phyloP scores from a whole-genome alignment of 2,797 vertebrate genomes.

The Buceros bicornis region DNA sequence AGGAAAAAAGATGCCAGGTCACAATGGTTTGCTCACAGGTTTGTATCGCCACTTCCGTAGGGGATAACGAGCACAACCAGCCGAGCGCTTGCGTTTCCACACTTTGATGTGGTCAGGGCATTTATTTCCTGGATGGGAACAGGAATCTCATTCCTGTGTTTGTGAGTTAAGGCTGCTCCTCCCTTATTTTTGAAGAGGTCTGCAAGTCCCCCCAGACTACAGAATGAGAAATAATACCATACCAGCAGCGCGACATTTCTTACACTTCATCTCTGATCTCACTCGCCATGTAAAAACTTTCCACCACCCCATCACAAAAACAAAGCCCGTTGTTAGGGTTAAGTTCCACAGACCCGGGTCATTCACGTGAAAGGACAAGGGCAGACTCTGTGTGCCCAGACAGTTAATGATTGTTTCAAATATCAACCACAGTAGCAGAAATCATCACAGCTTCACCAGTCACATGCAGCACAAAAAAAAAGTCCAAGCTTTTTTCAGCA shows the following conservation, averaged over 20 bases:
- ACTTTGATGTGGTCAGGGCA: not conserved
- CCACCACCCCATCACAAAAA: not conserved
- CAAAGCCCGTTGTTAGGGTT: not conserved
- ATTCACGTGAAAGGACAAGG: not conserved
- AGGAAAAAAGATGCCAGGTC: not conserved
- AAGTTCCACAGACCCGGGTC: not conserved
- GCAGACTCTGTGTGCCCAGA: not conserved
- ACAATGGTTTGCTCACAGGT: not conserved
- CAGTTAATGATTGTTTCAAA: slow-evolving; percentile 6
- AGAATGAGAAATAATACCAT: not conserved
- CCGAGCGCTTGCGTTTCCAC: not conserved
- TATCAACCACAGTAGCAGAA: not conserved
- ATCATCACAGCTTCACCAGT: not conserved
- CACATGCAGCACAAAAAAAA: not conserved
- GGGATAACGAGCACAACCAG: not conserved
- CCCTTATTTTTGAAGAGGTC: not conserved
- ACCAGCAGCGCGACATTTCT: not conserved
- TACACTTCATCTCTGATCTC: not conserved
- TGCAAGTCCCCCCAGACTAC: not conserved
- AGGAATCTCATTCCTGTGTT: not conserved
- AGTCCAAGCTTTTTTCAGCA: not conserved
- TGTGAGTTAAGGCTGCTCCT: not conserved
- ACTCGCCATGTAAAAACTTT: not conserved
- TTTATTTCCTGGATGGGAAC: not conserved
- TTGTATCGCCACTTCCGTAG: not conserved